Evolutionary conservation across 2,888 invertebrate species (phyloP), one percentile per base, ranked within the genome.

Genomic region (Ommatoiulus sabulosus): DNA sequence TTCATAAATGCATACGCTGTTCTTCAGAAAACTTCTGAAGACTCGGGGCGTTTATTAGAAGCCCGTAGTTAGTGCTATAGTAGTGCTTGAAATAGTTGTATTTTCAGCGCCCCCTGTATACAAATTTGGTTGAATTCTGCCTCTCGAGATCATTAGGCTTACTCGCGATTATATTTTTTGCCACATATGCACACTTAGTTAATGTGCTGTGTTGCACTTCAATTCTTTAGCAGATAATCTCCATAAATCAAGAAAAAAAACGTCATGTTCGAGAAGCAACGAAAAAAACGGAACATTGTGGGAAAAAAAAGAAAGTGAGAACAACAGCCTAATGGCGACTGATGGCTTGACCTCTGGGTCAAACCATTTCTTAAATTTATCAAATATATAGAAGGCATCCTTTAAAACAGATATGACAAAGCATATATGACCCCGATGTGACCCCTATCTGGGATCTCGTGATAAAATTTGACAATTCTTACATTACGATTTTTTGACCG

Each of bases 171-270:
- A 63, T 1, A 63, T 63, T 63, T 63, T 63, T 63, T 63, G 63
- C n/a, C 63, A 20, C n/a, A 17, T n/a, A n/a, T 63, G 63, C n/a
- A n/a, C 63, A 63, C 63, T 63, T 63, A 63, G 63, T 63, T 63
- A 63, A 63, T 63, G 63, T 17, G 63, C 63, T 63, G 63, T 63
- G 63, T 63, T 63, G 63, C 63, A 63, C 63, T 63, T 63, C 63
- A 63, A 63, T 63, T 63, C 63, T 63, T 63, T 20, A 20, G 63
- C n/a, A 63, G 63, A 63, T 63, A 63, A 63, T 63, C 63, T 63
- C 63, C 63, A 63, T 63, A 63, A 63, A 63, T 63, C 63, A 63
- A 63, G 63, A 63, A n/a, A 63, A 63, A 63, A 63, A 63, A 63
- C 63, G 63, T 63, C 63, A 63, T 63, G 63, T 63, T 63, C 63